Percentiles rank a stretch among this genome's conserved stretches.
phyloP scores from a whole-genome alignment of 2,113 vertebrate genomes.

The Columbina picui region DNA sequence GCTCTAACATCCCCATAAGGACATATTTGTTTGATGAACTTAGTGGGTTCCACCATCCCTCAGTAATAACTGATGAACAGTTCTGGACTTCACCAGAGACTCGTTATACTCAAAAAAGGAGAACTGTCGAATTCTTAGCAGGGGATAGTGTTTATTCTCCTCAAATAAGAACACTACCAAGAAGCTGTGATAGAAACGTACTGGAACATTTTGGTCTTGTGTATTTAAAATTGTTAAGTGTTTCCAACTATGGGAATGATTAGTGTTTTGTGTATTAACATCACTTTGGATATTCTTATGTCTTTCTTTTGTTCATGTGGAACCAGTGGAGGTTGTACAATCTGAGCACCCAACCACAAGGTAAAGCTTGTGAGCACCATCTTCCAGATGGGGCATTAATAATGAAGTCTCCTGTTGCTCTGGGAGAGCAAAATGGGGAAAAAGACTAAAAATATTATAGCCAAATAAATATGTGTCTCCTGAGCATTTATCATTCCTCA shows the following conservation, averaged over 20 bases:
- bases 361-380: not conserved
- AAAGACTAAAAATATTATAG: not conserved
- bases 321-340: not conserved
- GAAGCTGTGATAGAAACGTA: not conserved
- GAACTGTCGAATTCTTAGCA: not conserved
- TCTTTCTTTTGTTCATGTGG: not conserved
- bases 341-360: not conserved
- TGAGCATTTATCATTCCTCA: not conserved
- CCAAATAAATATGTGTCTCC: not conserved
- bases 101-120: not conserved
- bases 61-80: not conserved
- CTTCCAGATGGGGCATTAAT: not conserved
- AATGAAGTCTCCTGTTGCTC: not conserved
- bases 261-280: not conserved
- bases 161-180: not conserved
- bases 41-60: not conserved
- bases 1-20: not conserved
- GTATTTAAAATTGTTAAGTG: not conserved
- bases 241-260: not conserved
- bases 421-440: not conserved
- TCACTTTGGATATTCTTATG: not conserved
- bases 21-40: not conserved
- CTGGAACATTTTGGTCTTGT: not conserved
- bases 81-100: not conserved
- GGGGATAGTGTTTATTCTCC: not conserved